A percentile compares a stretch with the other conserved stretches of the same genome.
These are phyloP conservation scores for Tauraco hartlaubi DNA, from an alignment of 2,797 vertebrate species.

Conservation along the genomic window DNA sequence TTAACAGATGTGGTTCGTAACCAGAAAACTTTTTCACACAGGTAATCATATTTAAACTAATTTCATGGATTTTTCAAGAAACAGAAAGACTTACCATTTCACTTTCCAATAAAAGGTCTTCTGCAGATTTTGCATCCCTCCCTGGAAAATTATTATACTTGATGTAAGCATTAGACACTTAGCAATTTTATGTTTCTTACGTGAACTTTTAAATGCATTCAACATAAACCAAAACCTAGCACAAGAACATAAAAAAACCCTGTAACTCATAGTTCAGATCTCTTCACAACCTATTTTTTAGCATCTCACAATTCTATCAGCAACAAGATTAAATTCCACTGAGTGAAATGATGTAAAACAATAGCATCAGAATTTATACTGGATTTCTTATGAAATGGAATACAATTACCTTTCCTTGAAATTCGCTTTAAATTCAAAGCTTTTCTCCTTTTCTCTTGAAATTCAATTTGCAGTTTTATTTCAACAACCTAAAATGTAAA, in stretches of 20 bases:
- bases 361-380: neutral
- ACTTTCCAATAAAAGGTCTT: constrained; percentile 77
- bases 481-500: constrained; percentile 88
- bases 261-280: neutral
- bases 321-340: neutral
- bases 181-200: neutral
- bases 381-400: neutral
- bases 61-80: neutral
- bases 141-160: constrained; percentile 75
- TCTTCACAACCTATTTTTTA: neutral
- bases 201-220: neutral
- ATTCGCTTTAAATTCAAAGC: constrained; percentile 85
- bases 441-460: constrained; percentile 91
- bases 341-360: neutral
- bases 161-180: neutral
- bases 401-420: constrained; percentile 82
- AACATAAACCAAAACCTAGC: neutral
- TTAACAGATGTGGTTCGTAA: neutral
- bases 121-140: constrained; percentile 57
- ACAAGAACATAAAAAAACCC: neutral
- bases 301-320: neutral
- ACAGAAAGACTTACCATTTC: constrained; percentile 50
- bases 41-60: neutral
- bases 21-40: neutral
- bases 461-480: constrained; percentile 93